phyloP scores from a whole-genome alignment of 2,888 invertebrate species.

The Scelioninae gen. 2 region DNA sequence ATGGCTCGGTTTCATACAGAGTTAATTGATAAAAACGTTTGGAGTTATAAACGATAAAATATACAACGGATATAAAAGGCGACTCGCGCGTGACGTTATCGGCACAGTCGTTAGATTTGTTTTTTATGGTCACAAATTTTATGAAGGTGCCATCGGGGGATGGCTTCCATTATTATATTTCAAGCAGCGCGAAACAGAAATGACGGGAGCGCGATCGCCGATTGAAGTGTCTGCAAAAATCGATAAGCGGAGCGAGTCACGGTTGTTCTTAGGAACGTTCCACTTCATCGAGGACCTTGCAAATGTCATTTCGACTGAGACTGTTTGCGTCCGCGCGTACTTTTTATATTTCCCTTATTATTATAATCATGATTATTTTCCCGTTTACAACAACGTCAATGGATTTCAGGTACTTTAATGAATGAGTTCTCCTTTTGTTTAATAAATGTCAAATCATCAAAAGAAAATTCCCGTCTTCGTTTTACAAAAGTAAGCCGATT shows the following conservation, averaged over 20 bases:
- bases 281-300: conserved; percentile 5
- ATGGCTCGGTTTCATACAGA: conserved; percentile 11
- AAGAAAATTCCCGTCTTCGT: too few species aligned
- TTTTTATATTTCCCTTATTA: too few species aligned
- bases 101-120: conserved; percentile 21
- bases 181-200: conserved; percentile 31
- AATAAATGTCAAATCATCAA: too few species aligned
- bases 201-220: conserved; percentile 21
- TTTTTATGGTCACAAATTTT: conserved; percentile 30
- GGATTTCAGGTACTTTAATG: too few species aligned
- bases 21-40: conserved; percentile 30
- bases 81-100: conserved; percentile 23
- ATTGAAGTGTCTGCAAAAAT: conserved; percentile 29
- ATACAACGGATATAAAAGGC: conserved; percentile 20
- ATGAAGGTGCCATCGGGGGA: conserved; percentile 24
- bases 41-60: conserved; percentile 30
- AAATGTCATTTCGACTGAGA: conserved; percentile 9
- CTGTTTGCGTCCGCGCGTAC: neutral
- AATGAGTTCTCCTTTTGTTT: too few species aligned
- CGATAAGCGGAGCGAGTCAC: conserved; percentile 26
- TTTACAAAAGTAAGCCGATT: too few species aligned
- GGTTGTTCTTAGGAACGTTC: conserved; percentile 13
- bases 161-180: conserved; percentile 35
- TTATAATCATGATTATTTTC: too few species aligned
- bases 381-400: too few species aligned